These are phyloP conservation scores for Promerops cafer DNA, from an alignment of 2,113 vertebrate genomes.

Conservation along the genomic window DNA sequence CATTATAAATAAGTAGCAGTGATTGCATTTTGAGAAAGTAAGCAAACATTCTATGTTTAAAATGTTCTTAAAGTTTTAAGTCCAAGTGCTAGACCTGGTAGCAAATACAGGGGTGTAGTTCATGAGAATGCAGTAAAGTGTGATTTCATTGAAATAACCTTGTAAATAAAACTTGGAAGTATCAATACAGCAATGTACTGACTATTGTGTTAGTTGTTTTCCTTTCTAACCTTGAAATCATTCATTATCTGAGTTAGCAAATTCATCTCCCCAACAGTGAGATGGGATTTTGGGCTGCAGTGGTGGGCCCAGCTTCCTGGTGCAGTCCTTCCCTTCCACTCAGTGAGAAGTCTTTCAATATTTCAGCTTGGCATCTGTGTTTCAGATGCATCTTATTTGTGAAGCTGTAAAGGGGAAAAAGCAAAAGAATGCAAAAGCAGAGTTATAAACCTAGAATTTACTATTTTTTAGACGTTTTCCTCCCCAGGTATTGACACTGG, in stretches of 20 bases:
- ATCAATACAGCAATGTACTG: not conserved
- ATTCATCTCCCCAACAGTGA: not conserved
- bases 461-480: not conserved
- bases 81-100: not conserved
- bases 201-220: not conserved
- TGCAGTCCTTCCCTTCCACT: no score
- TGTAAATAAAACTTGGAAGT: not conserved
- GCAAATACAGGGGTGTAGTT: not conserved
- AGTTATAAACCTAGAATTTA: not conserved
- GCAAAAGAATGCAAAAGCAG: not conserved
- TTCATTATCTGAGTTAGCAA: not conserved
- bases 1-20: not conserved
- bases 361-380: not conserved
- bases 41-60: not conserved
- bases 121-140: not conserved
- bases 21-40: not conserved
- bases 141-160: not conserved
- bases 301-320: not conserved
- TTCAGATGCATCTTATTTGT: not conserved
- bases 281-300: not conserved
- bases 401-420: accelerated
- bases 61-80: not conserved
- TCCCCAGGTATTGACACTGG: not conserved
- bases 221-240: not conserved
- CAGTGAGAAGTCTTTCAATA: not conserved